These are phyloP conservation scores for Doryteuthis pealeii DNA, from an alignment of 1,140 invertebrate species.

Conservation along the genomic window DNA sequence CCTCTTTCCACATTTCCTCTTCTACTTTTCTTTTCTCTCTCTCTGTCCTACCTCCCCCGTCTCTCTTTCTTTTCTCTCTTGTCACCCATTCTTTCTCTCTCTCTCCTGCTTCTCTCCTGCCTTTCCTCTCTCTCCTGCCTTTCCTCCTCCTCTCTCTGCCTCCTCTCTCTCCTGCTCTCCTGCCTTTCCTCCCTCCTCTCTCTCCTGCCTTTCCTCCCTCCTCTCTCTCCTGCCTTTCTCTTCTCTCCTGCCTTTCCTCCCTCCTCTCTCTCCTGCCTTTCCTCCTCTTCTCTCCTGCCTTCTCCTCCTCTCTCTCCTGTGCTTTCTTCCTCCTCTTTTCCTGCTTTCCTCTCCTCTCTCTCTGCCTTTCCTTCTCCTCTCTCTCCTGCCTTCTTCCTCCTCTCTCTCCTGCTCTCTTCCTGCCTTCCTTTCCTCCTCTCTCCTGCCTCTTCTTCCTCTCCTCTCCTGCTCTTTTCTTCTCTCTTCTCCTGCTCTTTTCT, in stretches of 20 bases:
- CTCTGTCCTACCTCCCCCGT: background rate
- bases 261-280: too few relatives aligned
- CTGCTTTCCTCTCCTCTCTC: background rate
- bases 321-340: too few relatives aligned
- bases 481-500: too few relatives aligned
- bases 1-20: background rate
- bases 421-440: too few relatives aligned
- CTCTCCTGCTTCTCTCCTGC: background rate
- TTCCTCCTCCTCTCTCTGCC: background rate
- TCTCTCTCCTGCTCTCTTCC: conserved; percentile 8
- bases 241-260: too few relatives aligned
- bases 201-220: too few relatives aligned
- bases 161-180: background rate
- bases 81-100: background rate
- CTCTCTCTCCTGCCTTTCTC: too few relatives aligned
- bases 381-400: background rate
- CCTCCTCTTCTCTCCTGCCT: too few relatives aligned
- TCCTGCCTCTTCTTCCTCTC: too few relatives aligned
- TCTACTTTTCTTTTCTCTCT: background rate
- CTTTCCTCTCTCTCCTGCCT: background rate
- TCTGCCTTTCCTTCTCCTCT: background rate
- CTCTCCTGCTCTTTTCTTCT: too few relatives aligned
- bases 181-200: background rate
- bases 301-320: too few relatives aligned
- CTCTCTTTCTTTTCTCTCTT: background rate